Base-by-base conservation (phyloP, 2,888 invertebrate genomes). In the Drosophila quasianomalipes region DNA sequence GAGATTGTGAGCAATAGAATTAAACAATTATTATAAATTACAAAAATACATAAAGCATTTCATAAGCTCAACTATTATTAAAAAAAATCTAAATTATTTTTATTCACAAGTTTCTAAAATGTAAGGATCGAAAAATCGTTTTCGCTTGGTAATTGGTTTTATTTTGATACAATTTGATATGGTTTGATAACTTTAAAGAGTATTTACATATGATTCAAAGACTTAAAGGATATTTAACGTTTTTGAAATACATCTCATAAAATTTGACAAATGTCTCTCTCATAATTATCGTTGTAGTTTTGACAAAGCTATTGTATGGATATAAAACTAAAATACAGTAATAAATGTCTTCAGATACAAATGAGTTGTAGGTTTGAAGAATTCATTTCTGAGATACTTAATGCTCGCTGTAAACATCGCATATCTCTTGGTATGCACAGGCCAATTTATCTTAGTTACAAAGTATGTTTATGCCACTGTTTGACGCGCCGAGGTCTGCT, bases 401-500 rank as follows among this genome's bases (percentile, higher is more conserved):
- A 55, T 62, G 63, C 31, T 61, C 49, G 39, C 44, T 63, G 53
- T 28, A n/a, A 57, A 51, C 62, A 59, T 60, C 54, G 35, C 62
- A 39, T 54, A 65, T 69, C 70, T 60, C 14, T 33, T 66, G 60
- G 65, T 61, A 69, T 68, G 51, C 47, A 35, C 26, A 57, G 57
- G 65, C 55, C 49, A 79, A 80, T 79, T 80, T 74, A 80, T 79
- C 70, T 79, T 77, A 22, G 70, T 59, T 59, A 80, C 79, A 81
- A 80, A 81, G 79, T 81, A 81, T 79, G 70, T 73, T 67, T 35
- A 65, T 80, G 79, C 59, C 77, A 69, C 77, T 55, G 69, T 73
- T 74, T 74, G 59, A 64, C 51, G 63, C 54, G 47, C 53, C 54
- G 54, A 35, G 37, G 57, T 16, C 31, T 39, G 33, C 61, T 28